Evolutionary conservation across 2,888 invertebrate species (phyloP), one percentile per base, ranked within the genome.

Genomic region (Polyommatus iphigenia): DNA sequence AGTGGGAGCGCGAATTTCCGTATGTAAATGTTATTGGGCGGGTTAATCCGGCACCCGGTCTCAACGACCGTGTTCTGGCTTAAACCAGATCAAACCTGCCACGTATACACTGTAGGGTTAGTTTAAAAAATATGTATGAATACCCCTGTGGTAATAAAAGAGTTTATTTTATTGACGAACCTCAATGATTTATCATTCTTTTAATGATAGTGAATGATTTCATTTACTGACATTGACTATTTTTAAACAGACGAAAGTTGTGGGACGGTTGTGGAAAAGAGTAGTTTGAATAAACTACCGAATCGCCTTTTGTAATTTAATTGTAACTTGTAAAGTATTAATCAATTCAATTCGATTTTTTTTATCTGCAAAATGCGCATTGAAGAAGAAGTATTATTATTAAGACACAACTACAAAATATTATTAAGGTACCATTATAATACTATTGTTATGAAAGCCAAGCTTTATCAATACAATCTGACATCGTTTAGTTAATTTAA

Each of bases 1-100:
- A 90, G 89, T 90, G 90, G 90, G 91, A 91, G 79, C 85, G 86
- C 85, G 83, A 86, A 87, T 85, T 84, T 83, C 90, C 90, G 88
- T 91, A 93, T 93, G 93, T 89, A 87, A 93, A 93, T 92, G 89
- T 91, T 91, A 92, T 92, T 88, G 90, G 85, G 86, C 87, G 88
- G 88, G 88, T 92, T 92, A 91, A 92, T 92, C 92, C 91, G 81
- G 82, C 86, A 89, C 85, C 88, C 75, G 87, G 87, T 87, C 86
- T 86, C 83, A 89, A 89, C 91, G 87, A 86, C 87, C 90, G 84
- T 91, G 91, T 86, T 89, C 90, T 88, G 88, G 87, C 88, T 90
- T 88, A 86, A 88, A 88, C 89, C 80, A 87, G 91, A 90, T 91
- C 90, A 93, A 91, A 92, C 92, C 78, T 90, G 90, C 83, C 86